Conservation (phyloP, 2,888 invertebrate genomes). For the Strigamia transsilvanica region DNA sequence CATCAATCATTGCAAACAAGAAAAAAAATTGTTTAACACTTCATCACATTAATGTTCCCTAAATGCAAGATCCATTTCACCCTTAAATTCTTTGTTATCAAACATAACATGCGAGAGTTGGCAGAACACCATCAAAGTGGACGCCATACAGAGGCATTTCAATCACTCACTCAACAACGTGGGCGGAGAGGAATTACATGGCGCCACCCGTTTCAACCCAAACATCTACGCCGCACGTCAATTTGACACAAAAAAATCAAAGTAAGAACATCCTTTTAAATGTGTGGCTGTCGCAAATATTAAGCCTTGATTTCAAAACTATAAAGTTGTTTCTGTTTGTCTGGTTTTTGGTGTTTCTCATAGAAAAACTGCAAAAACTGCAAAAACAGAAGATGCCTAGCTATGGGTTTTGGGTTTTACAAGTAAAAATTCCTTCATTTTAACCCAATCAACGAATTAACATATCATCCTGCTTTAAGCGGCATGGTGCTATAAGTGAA, state of each 20-base stretch:
- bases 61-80: neutral
- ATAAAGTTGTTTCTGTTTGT: no score
- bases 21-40: neutral
- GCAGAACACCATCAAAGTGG: neutral
- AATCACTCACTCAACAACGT: slow-evolving; percentile 22
- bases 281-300: no score
- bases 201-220: neutral
- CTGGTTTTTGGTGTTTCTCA: no score
- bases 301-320: no score
- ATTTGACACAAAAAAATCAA: neutral
- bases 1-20: neutral
- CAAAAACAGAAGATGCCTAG: no score
- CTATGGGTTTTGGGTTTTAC: no score
- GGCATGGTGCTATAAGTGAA: no score
- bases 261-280: neutral
- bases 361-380: no score
- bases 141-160: slow-evolving; percentile 1
- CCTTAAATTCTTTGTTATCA: slow-evolving; percentile 3
- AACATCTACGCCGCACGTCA: neutral
- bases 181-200: slow-evolving; percentile 12
- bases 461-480: no score
- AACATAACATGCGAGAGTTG: neutral
- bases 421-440: no score
- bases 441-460: no score
- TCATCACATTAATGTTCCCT: neutral